A percentile compares a stretch with the other conserved stretches of the same genome.
Conservation (phyloP, 2,888 invertebrate genomes). For the Trissonchulus sp. region DNA sequence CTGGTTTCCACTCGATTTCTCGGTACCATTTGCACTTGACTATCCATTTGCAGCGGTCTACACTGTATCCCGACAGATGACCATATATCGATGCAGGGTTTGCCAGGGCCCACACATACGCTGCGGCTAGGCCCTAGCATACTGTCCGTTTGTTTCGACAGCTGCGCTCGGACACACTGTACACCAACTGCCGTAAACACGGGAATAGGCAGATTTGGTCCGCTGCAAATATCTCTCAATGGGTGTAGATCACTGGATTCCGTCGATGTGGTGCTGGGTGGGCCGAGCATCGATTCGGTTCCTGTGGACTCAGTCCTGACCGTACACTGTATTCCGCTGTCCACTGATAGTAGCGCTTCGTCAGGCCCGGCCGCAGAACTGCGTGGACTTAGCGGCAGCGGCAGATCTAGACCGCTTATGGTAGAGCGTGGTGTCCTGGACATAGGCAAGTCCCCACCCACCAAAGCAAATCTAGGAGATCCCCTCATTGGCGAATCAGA, state of each 20-base stretch:
- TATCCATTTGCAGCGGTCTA: background rate
- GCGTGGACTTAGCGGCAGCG: background rate
- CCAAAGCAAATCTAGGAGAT: background rate
- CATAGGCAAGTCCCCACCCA: background rate
- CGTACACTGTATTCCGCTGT: background rate
- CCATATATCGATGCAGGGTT: background rate
- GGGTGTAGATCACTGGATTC: background rate
- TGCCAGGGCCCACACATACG: background rate
- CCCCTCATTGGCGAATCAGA: background rate
- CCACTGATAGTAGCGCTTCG: background rate
- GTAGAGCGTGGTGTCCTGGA: background rate
- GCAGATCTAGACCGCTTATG: background rate
- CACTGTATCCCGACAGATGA: background rate
- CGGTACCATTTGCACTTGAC: background rate
- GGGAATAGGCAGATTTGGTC: background rate
- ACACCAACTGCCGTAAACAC: background rate
- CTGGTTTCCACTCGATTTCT: too few species aligned
- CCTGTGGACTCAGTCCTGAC: background rate
- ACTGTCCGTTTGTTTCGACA: background rate
- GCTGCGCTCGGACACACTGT: background rate
- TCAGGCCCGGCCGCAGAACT: background rate
- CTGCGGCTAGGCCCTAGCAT: background rate
- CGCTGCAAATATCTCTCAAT: background rate
- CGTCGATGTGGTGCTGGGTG: background rate
- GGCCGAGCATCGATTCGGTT: background rate